Percentiles rank a stretch among this genome's conserved stretches.
Conservation (phyloP, 2,113 vertebrate species). For the Chionis minor region DNA sequence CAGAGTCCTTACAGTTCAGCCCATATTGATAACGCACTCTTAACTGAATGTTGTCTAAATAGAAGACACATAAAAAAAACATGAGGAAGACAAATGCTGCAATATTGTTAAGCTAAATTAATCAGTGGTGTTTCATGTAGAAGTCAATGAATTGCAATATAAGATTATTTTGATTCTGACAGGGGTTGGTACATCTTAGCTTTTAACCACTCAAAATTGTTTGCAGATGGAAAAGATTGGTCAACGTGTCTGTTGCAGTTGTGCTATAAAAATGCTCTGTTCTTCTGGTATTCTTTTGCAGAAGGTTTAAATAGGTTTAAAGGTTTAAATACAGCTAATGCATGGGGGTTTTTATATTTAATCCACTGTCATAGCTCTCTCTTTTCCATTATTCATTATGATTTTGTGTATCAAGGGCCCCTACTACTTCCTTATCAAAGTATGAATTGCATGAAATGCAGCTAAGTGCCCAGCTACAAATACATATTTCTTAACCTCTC, state of each 20-base stretch:
- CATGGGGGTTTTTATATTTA: neutral
- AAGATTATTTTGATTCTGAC: neutral
- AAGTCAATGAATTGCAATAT: neutral
- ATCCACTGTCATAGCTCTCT: neutral
- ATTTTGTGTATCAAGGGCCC: neutral
- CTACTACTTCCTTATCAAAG: neutral
- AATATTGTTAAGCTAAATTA: neutral
- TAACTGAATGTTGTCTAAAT: neutral
- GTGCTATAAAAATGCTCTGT: neutral
- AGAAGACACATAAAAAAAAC: neutral
- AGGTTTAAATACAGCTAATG: neutral
- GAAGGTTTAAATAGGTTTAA: neutral
- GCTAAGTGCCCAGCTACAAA: neutral
- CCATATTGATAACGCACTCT: neutral
- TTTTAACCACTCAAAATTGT: neutral
- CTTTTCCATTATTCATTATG: neutral
- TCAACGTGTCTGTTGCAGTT: neutral
- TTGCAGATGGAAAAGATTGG: neutral
- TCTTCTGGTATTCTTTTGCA: constrained; percentile 6
- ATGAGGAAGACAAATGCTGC: neutral
- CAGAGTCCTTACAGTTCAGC: neutral
- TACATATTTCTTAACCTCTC: neutral
- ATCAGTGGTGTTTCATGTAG: neutral
- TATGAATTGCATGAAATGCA: neutral
- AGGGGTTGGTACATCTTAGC: neutral